phyloP scores from a whole-genome alignment of 2,888 invertebrate genomes.

The Actias luna region DNA sequence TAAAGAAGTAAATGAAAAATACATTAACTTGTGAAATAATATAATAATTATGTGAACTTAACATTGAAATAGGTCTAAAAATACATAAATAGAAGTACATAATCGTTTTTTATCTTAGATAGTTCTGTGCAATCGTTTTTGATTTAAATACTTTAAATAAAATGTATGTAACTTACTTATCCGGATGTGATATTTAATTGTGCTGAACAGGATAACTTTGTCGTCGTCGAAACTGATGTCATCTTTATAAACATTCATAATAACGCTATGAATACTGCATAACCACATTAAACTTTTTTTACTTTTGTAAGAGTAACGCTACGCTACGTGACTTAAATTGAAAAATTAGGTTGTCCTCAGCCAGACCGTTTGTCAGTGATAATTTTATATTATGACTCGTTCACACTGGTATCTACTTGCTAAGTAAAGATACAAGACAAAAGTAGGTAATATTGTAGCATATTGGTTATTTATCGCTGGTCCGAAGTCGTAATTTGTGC shows the following conservation, averaged over 20 bases:
- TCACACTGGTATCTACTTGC: not conserved
- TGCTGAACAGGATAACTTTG: slow-evolving; percentile 55
- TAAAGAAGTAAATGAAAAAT: too few relatives aligned
- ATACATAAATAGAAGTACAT: too few relatives aligned
- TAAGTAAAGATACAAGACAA: not conserved
- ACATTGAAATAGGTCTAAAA: too few relatives aligned
- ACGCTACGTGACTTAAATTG: not conserved
- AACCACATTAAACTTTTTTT: not conserved
- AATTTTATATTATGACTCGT: not conserved
- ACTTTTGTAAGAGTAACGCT: not conserved
- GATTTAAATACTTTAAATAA: not conserved
- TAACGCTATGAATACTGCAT: slow-evolving; percentile 32
- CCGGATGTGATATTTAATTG: slow-evolving; percentile 20
- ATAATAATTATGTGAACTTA: too few relatives aligned
- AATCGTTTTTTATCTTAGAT: too few relatives aligned
- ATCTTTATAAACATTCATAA: slow-evolving; percentile 59
- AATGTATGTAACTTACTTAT: slow-evolving; percentile 5
- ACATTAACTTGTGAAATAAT: too few relatives aligned
- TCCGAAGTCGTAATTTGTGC: slow-evolving; percentile 1
- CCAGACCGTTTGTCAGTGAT: not conserved
- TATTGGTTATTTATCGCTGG: not conserved
- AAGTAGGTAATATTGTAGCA: not conserved
- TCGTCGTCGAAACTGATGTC: slow-evolving; percentile 61
- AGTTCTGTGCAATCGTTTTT: not conserved
- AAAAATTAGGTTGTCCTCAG: not conserved